Conservation (phyloP, 2,888 invertebrate species). For the Quadroppia sp. region DNA sequence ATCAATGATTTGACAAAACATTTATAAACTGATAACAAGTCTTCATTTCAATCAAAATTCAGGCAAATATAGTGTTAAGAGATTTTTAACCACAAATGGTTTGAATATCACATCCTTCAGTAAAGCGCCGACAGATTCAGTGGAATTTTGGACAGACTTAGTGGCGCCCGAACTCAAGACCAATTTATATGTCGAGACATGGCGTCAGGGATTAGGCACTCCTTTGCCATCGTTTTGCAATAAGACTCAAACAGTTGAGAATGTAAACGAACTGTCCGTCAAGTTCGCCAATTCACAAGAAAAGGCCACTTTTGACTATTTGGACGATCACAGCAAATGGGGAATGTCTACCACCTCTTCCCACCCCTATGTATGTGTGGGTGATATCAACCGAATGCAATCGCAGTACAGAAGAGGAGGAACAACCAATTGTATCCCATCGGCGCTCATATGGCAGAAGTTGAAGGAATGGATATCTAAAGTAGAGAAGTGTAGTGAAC, state of each 20-base stretch:
- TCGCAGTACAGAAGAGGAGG: constrained; percentile 75
- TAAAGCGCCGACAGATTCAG: constrained; percentile 1
- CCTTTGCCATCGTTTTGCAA: constrained; percentile 52
- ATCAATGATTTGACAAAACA: neutral
- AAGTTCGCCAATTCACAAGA: constrained; percentile 46
- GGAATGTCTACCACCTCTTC: constrained; percentile 48
- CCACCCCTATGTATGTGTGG: constrained; percentile 53
- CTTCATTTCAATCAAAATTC: neutral
- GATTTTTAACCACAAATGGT: neutral
- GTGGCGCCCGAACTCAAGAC: constrained; percentile 49
- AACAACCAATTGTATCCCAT: constrained; percentile 73
- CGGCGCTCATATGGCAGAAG: constrained; percentile 62
- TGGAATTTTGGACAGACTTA: constrained; percentile 50
- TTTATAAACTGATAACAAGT: too few species aligned
- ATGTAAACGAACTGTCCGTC: constrained; percentile 47
- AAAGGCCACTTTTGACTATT: constrained; percentile 38
- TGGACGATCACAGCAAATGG: constrained; percentile 51
- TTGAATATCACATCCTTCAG: constrained; percentile 21
- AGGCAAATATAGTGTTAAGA: neutral
- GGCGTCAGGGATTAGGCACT: constrained; percentile 53
- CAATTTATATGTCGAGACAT: constrained; percentile 54
- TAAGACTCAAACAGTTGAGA: constrained; percentile 46
- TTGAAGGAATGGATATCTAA: constrained; percentile 55
- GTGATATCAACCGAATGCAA: constrained; percentile 54
- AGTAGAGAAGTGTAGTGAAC: constrained; percentile 7